Evolutionary conservation across 53 echinoderm and acorn worm genomes (phyloP).

Genomic region (Echinometra lucunter): DNA sequence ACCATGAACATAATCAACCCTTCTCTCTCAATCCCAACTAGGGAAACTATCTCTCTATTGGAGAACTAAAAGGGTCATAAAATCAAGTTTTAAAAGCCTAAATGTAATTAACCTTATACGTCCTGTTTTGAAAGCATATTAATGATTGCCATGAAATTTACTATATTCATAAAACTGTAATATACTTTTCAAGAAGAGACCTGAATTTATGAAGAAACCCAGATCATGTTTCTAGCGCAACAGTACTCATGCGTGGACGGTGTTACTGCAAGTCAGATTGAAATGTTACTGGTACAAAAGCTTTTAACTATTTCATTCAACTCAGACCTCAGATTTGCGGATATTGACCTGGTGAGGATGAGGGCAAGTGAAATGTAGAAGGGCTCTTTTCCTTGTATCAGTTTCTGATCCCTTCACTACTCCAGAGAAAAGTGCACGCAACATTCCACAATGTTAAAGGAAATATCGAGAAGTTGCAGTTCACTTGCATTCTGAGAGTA

Average conservation of each 20-base stretch:
- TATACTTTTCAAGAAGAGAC: neutral
- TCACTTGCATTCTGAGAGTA: neutral
- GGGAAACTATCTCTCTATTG: neutral
- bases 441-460: slow-evolving; percentile 31
- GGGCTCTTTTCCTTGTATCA: slow-evolving; percentile 52
- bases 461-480: neutral
- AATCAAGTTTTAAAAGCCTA: neutral
- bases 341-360: slow-evolving; percentile 40
- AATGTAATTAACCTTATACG: neutral
- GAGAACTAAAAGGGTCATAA: neutral
- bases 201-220: neutral
- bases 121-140: neutral
- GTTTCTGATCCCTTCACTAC: slow-evolving; percentile 14
- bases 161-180: neutral
- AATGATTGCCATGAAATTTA: neutral
- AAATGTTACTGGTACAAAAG: slow-evolving; percentile 52
- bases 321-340: slow-evolving; percentile 10
- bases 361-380: slow-evolving; percentile 50
- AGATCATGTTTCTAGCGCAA: neutral
- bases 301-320: slow-evolving; percentile 36
- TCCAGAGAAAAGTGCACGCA: slow-evolving; percentile 46
- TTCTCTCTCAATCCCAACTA: neutral
- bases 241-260: neutral
- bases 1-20: neutral
- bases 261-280: neutral